Base-by-base conservation (phyloP, 2,797 vertebrate species). In the Leuciscus waleckii region DNA sequence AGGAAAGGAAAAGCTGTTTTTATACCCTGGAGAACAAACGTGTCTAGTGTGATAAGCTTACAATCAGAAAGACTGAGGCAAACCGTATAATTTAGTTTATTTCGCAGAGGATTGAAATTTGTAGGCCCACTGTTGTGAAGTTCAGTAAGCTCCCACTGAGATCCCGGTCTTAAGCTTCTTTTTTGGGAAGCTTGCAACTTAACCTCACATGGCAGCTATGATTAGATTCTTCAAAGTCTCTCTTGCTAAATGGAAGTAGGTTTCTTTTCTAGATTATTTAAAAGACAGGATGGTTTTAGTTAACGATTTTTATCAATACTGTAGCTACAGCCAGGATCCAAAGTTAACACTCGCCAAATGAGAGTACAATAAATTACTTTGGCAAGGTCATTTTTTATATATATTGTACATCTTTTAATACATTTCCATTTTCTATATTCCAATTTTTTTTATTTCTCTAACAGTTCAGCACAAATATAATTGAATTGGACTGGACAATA, bases 91-190 rank as follows among this genome's bases (percentile, higher is more conserved):
- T 67, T 37, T 67, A 43, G 56, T 84, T 82, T 71, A 71, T 70
- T 86, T 83, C 51, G 43, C 70, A 76, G 41, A 86, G 71, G n/a
- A 81, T 29, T 84, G 67, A 61, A 84, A 84, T 78, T 70, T 75
- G 46, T 58, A 29, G 17, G 10, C 37, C 43, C 46, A 86, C 16
- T 9, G 39, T 54, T 80, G 56, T 80, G 71, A 69, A 80, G 35
- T 83, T 87, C 63, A 41, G 56, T 77, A 80, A 77, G 32, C 70
- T 68, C 56, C 21, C 10, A n/a, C 39, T 83, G 61, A 65, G 69
- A 67, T n/a, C n/a, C 19, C 87, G 49, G 46, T 83, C 58, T 67
- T 54, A n/a, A 49, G 10, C 17, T 86, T 46, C n/a, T 82, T 54
- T 68, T 83, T 81, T 67, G 68, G 19, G 37, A 61, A 70, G 23